These are phyloP conservation scores for Noctua fimbriata DNA, from an alignment of 2,888 invertebrate species.

Conservation along the genomic window DNA sequence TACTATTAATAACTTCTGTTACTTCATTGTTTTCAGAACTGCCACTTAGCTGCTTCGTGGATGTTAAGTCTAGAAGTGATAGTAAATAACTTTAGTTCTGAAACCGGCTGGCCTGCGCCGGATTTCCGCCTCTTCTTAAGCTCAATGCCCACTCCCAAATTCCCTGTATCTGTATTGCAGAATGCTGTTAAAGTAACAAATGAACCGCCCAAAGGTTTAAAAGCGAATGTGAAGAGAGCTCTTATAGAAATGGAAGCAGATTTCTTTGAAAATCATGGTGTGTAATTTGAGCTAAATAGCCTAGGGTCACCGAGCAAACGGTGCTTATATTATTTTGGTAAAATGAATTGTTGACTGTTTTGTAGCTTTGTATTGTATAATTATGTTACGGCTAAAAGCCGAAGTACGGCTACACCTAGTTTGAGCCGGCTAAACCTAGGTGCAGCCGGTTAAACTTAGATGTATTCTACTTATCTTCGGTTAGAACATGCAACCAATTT, in stretches of 20 bases:
- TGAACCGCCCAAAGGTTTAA: slow-evolving; percentile 97
- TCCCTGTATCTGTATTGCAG: slow-evolving; percentile 97
- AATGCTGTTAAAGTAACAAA: slow-evolving; percentile 98
- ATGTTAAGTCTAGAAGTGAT: slow-evolving; percentile 95
- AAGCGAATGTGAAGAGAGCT: slow-evolving; percentile 96
- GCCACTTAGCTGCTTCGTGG: slow-evolving; percentile 98
- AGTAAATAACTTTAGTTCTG: slow-evolving; percentile 93
- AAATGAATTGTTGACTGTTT: not conserved
- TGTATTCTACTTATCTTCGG: no score
- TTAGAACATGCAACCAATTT: no score
- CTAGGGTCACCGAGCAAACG: not conserved
- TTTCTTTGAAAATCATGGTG: slow-evolving; percentile 95
- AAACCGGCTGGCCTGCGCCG: slow-evolving; percentile 91
- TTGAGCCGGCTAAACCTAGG: no score
- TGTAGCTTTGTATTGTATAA: not conserved
- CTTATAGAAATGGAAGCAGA: slow-evolving; percentile 94
- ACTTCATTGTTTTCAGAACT: slow-evolving; percentile 91
- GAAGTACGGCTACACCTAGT: no score
- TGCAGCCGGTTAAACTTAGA: no score
- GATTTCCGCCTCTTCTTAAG: slow-evolving; percentile 96
- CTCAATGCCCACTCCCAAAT: slow-evolving; percentile 96
- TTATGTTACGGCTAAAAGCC: no score
- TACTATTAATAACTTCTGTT: not conserved
- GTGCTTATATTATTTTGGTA: not conserved
- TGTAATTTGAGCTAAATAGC: not conserved